phyloP scores from a whole-genome alignment of 2,113 vertebrate species.

The Xenopus tropicalis region UCB_Xtro_10.0 CM004446.2:123006501-123007000 shows the following conservation, averaged over 20 bases:
- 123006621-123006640: background rate
- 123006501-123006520: constrained; percentile 10
- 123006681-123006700: constrained; percentile 12
- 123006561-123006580: background rate
- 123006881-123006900: background rate
- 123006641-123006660: background rate
- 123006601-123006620: too few relatives aligned
- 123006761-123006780: constrained; percentile 14
- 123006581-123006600: too few relatives aligned
- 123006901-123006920: constrained; percentile 1
- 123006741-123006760: constrained; percentile 39
- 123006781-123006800: constrained; percentile 41
- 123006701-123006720: constrained; percentile 12
- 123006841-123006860: constrained; percentile 41
- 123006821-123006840: constrained; percentile 45
- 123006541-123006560: background rate
- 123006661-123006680: background rate
- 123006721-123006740: constrained; percentile 19
- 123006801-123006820: constrained; percentile 42
- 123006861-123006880: background rate
- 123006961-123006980: background rate
- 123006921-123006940: background rate
- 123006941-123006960: background rate
- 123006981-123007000: too few relatives aligned
- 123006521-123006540: constrained; percentile 4